Evolutionary conservation across 2,113 vertebrate species (phyloP), one percentile per base, ranked within the genome.

Genomic region (Paracanthobrama guichenoti): DNA sequence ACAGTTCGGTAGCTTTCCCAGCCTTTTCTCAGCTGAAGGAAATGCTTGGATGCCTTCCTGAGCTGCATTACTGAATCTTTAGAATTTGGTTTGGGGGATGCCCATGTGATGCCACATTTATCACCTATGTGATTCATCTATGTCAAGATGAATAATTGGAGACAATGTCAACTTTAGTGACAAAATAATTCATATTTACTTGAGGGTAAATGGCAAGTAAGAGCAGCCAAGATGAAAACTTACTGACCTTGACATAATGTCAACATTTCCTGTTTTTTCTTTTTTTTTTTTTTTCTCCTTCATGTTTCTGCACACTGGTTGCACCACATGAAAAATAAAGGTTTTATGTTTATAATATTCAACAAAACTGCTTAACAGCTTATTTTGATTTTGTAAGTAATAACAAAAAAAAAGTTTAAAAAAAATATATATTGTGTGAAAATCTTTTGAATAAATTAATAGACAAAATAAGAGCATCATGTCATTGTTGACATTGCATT

Each of bases 11-110:
- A 24, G 71, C 71, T 73, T 72, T 72, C 69, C 20, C 53, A 59
- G 31, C 6, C 20, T n/a, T 72, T 46, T 46, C 12, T 6, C 39
- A 60, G 35, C 22, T 79, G n/a, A 11, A 79, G 22, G 57, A 79
- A 79, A 44, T 79, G 76, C 76, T 78, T 44, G 35, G 14, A 79
- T 62, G 35, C 57, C 76, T 79, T 79, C 22, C 76, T 79, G 7
- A 62, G 16, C 11, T 22, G 50, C 50, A 55, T 55, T 57, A 76
- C 50, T 76, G 9, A 66, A 28, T 81, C 24, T 35, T 55, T 39
- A 14, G 48, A 20, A 13, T 69, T 82, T 82, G 35, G 9, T 18
- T 59, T 82, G 12, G 57, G 6, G 8, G n/a, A 76, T 57, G 28
- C 50, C 50, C 50, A 18, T 24, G 22, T 72, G 42, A 24, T 72